phyloP scores from a whole-genome alignment of 2,888 invertebrate species.

The Tenthredo notha region DNA sequence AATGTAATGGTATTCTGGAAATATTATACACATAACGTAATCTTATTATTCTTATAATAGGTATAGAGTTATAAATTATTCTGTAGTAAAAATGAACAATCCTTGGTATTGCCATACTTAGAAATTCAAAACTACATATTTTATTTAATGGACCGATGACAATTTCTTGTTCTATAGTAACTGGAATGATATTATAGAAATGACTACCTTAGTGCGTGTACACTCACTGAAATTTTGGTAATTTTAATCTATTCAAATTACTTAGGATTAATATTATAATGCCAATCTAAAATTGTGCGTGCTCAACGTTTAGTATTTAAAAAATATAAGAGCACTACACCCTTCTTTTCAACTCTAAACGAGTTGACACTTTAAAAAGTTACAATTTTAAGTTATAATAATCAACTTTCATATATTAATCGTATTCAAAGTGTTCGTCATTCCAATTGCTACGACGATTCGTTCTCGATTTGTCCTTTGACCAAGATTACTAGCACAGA shows the following conservation, averaged over 20 bases:
- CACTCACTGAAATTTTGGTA: not conserved
- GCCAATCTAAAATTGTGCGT: constrained; percentile 42
- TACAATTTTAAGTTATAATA: constrained; percentile 37
- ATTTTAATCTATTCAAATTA: constrained; percentile 16
- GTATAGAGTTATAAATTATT: constrained; percentile 11
- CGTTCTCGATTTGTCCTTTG: not conserved
- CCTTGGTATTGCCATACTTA: constrained; percentile 34
- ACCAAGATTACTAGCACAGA: constrained; percentile 15
- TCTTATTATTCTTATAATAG: not conserved
- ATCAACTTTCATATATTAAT: constrained; percentile 41
- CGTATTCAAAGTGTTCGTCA: constrained; percentile 15
- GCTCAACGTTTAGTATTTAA: constrained; percentile 42
- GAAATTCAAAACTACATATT: constrained; percentile 15
- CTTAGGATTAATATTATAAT: constrained; percentile 28
- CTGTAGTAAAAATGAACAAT: constrained; percentile 14
- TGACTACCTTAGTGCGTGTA: not conserved
- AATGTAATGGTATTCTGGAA: constrained; percentile 1
- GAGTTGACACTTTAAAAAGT: constrained; percentile 27
- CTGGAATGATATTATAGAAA: constrained; percentile 48
- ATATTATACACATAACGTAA: constrained; percentile 29
- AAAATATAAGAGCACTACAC: constrained; percentile 52
- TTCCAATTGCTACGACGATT: constrained; percentile 41
- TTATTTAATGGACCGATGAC: not conserved
- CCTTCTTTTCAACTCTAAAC: constrained; percentile 28
- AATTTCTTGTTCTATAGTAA: constrained; percentile 42